Evolutionary conservation across 2,797 vertebrate genomes (phyloP), one percentile per base, ranked within the genome.

Genomic region (Carapus acus): DNA sequence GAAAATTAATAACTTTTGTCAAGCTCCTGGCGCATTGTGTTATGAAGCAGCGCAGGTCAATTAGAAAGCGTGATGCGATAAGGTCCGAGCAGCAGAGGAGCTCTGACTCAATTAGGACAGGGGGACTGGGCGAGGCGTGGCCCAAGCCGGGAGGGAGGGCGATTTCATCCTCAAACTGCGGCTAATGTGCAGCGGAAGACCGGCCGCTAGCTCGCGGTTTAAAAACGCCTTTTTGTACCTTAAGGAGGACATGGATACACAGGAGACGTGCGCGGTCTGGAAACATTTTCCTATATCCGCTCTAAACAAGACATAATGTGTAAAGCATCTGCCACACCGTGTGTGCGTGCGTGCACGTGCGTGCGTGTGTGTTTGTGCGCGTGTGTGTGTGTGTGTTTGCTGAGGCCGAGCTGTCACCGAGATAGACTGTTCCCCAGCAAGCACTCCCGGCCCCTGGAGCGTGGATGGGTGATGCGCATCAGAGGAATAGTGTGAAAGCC

Each of bases 1-100:
- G 93, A 96, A 96, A 97, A 97, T 96, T 92, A 96, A 95, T 94
- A 96, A 94, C 92, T 95, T 94, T 92, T 93, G 92, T 95, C 90
- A 91, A 93, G 94, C 92, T 95, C 91, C 91, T 93, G 91, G 90
- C 62, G 88, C 92, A 90, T 90, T 91, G 91, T 94, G 91, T 93
- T 90, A 90, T 92, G 93, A 91, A 92, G 91, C 92, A 92, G 91
- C 78, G 86, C 92, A 90, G 91, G 92, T 97, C 93, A 96, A 96
- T 96, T 96, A 96, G 90, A 92, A 91, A 55, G 88, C 89, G 91
- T 96, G 94, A 95, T 95, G 91, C 89, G 92, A 94, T 95, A 94
- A 95, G 87, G 91, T 89, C 90, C 88, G 85, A 89, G 88, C 90
- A 90, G 91, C 90, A 92, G 91, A 91, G 91, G 90, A 90, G 89